These are phyloP conservation scores for Ochropleura plecta DNA, from an alignment of 2,888 invertebrate species.

Conservation along the genomic window DNA sequence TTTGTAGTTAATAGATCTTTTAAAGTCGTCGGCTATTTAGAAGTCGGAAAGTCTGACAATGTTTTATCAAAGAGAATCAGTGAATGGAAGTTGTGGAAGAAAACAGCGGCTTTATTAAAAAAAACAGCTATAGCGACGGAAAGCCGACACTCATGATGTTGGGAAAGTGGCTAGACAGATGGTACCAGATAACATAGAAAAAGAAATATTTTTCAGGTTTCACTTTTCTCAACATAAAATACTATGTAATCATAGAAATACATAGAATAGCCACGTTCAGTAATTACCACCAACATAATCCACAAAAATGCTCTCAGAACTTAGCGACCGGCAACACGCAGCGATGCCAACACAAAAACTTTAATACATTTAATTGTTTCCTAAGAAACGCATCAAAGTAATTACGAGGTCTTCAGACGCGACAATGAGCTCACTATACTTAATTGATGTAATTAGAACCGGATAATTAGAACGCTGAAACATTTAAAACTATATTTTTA, in stretches of 20 bases:
- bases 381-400: constrained; percentile 67
- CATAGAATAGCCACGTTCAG: not conserved
- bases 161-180: too few species aligned
- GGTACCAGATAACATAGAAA: too few species aligned
- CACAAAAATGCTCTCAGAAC: constrained; percentile 55
- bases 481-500: constrained; percentile 50
- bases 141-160: too few species aligned
- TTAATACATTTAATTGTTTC: constrained; percentile 71
- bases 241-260: not conserved
- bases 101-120: too few species aligned
- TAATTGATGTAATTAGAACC: constrained; percentile 77
- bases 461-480: constrained; percentile 63
- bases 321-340: constrained; percentile 47
- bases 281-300: constrained; percentile 20
- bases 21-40: too few species aligned
- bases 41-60: too few species aligned
- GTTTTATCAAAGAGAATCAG: too few species aligned
- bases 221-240: not conserved
- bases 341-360: constrained; percentile 40
- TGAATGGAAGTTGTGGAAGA: too few species aligned
- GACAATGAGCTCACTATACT: constrained; percentile 70
- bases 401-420: constrained; percentile 62
- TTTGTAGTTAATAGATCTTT: too few species aligned
- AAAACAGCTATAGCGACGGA: too few species aligned
- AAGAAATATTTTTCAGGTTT: too few species aligned